phyloP scores from a whole-genome alignment of 2,113 vertebrate species.

The Lutjanus erythropterus region DNA sequence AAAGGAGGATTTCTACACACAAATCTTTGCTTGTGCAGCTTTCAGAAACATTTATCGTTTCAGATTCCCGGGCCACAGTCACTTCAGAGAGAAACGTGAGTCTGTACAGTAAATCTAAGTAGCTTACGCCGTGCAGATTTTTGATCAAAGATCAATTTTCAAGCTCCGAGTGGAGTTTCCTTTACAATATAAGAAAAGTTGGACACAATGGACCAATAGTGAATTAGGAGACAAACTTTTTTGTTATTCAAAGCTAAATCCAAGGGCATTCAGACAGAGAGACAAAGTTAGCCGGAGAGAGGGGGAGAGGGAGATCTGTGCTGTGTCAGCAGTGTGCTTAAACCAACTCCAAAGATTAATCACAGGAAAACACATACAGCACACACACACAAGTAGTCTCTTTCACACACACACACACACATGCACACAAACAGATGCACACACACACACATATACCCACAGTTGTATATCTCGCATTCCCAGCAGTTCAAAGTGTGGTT shows the following conservation, averaged over 20 bases:
- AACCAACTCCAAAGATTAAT: constrained; percentile 85
- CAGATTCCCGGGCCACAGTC: not conserved
- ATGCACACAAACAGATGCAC: constrained; percentile 51
- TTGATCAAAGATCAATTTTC: constrained; percentile 49
- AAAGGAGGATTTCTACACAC: not conserved
- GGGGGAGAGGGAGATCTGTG: constrained; percentile 72
- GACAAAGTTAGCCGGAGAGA: constrained; percentile 73
- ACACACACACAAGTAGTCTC: constrained; percentile 63
- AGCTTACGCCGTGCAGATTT: constrained; percentile 23
- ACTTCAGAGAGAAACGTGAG: not conserved
- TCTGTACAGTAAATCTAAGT: not conserved
- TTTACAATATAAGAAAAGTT: constrained; percentile 23
- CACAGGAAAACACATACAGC: constrained; percentile 81
- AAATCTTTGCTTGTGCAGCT: not conserved
- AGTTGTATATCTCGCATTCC: constrained; percentile 83
- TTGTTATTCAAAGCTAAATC: constrained; percentile 81
- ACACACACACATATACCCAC: constrained; percentile 60
- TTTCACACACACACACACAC: constrained; percentile 25
- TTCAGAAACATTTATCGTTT: not conserved
- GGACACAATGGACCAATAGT: constrained; percentile 55
- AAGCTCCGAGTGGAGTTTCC: constrained; percentile 31
- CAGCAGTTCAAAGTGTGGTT: constrained; percentile 86
- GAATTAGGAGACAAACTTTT: constrained; percentile 77
- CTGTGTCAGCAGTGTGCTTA: constrained; percentile 84
- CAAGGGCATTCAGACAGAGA: constrained; percentile 78